Conservation (phyloP, 2,113 vertebrate species). For the Perca flavescens region DNA sequence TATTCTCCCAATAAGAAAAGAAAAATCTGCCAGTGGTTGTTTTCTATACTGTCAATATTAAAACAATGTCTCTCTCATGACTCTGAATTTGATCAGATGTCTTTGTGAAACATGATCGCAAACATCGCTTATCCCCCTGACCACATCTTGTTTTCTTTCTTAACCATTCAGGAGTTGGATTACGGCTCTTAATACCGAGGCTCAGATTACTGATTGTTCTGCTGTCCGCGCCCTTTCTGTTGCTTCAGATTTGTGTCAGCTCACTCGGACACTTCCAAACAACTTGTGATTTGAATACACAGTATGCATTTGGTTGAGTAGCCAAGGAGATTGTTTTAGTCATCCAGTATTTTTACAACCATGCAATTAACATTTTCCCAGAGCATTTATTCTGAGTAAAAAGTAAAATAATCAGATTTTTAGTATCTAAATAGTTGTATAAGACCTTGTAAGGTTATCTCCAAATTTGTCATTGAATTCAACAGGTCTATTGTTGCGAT, state of each 20-base stretch:
- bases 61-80: neutral
- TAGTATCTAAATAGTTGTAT: neutral
- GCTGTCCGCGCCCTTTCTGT: neutral
- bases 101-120: slow-evolving; percentile 6
- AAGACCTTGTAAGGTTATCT: neutral
- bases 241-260: neutral
- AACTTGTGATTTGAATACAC: neutral
- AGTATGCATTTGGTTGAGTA: neutral
- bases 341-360: neutral
- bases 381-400: neutral
- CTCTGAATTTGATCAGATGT: neutral
- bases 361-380: neutral
- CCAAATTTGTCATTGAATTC: neutral
- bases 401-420: neutral
- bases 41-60: rapidly evolving
- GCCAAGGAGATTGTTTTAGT: neutral
- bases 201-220: slow-evolving; percentile 63
- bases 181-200: slow-evolving; percentile 5
- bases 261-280: neutral
- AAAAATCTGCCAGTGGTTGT: neutral
- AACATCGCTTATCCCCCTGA: slow-evolving; percentile 43
- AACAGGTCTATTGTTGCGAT: neutral
- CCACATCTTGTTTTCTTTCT: slow-evolving; percentile 23
- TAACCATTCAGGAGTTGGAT: slow-evolving; percentile 37
- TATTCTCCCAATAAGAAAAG: neutral